A percentile compares a stretch with the other conserved stretches of the same genome.
Evolutionary conservation across 92 coral and sea anemone genomes (phyloP).

Genomic region (Zoanthus sociatus): DNA sequence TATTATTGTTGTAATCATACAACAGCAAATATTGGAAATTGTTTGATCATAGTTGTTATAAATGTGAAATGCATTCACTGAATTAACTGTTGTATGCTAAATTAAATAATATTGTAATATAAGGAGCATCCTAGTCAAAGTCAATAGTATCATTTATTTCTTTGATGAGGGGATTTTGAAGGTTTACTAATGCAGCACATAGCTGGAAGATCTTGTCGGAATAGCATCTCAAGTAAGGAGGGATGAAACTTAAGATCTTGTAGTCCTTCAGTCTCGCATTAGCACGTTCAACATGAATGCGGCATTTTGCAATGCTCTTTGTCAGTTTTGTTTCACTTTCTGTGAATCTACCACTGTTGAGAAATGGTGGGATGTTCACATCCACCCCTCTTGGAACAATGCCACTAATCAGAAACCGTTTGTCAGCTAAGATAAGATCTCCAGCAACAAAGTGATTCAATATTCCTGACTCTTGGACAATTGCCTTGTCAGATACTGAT

Average conservation of each 20-base stretch:
- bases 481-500: slow-evolving; percentile 64
- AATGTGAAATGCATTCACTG: slow-evolving; percentile 7
- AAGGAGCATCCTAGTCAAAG: slow-evolving; percentile 9
- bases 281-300: slow-evolving; percentile 54
- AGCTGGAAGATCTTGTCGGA: slow-evolving; percentile 5
- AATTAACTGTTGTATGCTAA: slow-evolving; percentile 6
- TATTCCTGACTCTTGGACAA: slow-evolving; percentile 47
- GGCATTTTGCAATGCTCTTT: slow-evolving; percentile 50
- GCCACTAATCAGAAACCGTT: slow-evolving; percentile 52
- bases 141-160: slow-evolving; percentile 4
- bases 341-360: slow-evolving; percentile 46
- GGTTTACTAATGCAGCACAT: slow-evolving; percentile 1
- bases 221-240: slow-evolving; percentile 8
- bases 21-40: slow-evolving; percentile 6
- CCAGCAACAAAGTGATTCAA: slow-evolving; percentile 37
- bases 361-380: slow-evolving; percentile 63
- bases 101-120: not conserved
- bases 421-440: slow-evolving; percentile 40
- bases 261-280: slow-evolving; percentile 43
- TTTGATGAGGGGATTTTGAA: slow-evolving; percentile 10
- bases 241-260: slow-evolving; percentile 4
- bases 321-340: slow-evolving; percentile 55
- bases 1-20: slow-evolving; percentile 1
- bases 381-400: slow-evolving; percentile 55
- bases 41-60: slow-evolving; percentile 6